Evolutionary conservation across 2,888 invertebrate genomes (phyloP), one percentile per base, ranked within the genome.

Genomic region (Frankliniella fusca): DNA sequence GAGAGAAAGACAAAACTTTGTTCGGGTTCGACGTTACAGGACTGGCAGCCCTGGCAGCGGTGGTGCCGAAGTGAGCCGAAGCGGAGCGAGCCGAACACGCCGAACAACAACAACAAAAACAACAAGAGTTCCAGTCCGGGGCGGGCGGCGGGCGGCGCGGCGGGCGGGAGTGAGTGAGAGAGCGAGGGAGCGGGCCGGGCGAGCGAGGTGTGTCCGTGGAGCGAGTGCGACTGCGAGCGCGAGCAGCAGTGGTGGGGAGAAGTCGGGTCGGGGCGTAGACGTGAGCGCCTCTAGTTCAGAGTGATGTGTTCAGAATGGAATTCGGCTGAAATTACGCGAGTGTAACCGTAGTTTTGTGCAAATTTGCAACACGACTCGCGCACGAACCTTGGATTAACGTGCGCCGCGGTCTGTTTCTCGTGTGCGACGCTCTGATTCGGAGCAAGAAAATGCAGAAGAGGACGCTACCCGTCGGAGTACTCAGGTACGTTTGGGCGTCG

Each of bases 221-320:
- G 38, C 5, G 38, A 2, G 38, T 3, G 38, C 38, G 38, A n/a
- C n/a, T n/a, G n/a, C n/a, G 38, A 38, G 38, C 38, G 38, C 2
- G 38, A 23, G 23, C 23, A 20, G 23, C 20, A 23, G 70, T 70
- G 70, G 70, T 9, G 70, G 70, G 70, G 70, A 70, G 70, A 70
- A 70, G n/a, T 12, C 54, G 15, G 54, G 7, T 23, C 70, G 10
- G 23, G 23, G 70, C 70, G n/a, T 20, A 70, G 70, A 7, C 70
- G 38, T n/a, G 65, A 9, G 20, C 54, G 54, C 18, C 12, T 12
- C 54, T 54, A 3, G 70, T 70, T 70, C 70, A 23, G 20, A 70
- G 70, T 70, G n/a, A 70, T 70, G 70, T 70, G n/a, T 70, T n/a
- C 70, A 70, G n/a, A 70, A 70, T 70, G 70, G 70, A 70, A 70